A percentile compares a stretch with the other conserved stretches of the same genome.
Conservation (phyloP, 2,888 invertebrate species). For the Drosophila austrosaltans region DNA sequence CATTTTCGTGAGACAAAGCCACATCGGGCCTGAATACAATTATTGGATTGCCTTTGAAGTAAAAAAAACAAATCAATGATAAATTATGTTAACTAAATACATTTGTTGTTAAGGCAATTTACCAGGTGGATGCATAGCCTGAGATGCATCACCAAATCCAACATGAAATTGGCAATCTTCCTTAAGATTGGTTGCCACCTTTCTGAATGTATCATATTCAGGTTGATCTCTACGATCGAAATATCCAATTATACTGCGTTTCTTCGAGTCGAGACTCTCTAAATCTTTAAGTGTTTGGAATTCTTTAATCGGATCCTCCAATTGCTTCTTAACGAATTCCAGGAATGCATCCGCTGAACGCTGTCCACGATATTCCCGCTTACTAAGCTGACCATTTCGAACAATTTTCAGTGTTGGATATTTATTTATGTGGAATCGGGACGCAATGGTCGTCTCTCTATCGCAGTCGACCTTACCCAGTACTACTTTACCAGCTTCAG, state of each 20-base stretch:
- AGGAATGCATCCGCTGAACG: slow-evolving; percentile 95
- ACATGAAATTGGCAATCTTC: slow-evolving; percentile 98
- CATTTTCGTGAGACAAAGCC: slow-evolving; percentile 90
- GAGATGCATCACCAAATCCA: slow-evolving; percentile 93
- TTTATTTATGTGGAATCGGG: slow-evolving; percentile 97
- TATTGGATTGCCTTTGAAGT: slow-evolving; percentile 87
- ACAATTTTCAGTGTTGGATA: slow-evolving; percentile 99
- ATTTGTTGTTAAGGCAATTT: slow-evolving; percentile 53
- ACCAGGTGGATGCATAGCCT: slow-evolving; percentile 93
- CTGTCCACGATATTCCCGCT: slow-evolving; percentile 95
- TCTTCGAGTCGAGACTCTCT: slow-evolving; percentile 89
- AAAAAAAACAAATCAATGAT: neutral
- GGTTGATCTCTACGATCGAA: slow-evolving; percentile 91
- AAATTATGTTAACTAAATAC: neutral
- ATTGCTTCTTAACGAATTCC: slow-evolving; percentile 93
- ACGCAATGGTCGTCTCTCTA: slow-evolving; percentile 92
- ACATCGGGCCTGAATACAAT: slow-evolving; percentile 93
- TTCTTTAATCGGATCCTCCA: slow-evolving; percentile 93
- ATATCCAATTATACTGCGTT: slow-evolving; percentile 94
- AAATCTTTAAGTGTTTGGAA: slow-evolving; percentile 90
- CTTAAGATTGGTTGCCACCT: slow-evolving; percentile 93
- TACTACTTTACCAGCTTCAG: slow-evolving; percentile 92
- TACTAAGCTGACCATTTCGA: slow-evolving; percentile 94
- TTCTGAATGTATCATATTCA: slow-evolving; percentile 91
- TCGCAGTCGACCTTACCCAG: slow-evolving; percentile 99